Evolutionary conservation across 2,113 vertebrate genomes (phyloP), one percentile per base, ranked within the genome.

Genomic region (Sisor rabdophorus): DNA sequence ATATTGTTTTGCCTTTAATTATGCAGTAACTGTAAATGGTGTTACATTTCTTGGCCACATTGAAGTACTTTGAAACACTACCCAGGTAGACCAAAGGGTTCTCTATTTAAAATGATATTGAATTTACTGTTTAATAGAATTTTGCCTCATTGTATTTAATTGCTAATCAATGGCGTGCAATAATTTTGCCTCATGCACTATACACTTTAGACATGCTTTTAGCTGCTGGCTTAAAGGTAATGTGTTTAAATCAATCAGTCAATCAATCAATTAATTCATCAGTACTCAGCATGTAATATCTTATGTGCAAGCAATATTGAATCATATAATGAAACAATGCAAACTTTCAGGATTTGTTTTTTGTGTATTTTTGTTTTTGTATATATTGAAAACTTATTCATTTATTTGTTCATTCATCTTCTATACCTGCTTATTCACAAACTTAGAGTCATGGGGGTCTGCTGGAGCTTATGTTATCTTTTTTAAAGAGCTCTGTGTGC

Each of bases 121-220:
- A 85, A 86, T 90, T 89, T 91, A 92, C 89, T 91, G 88, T 84
- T 93, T 95, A 95, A 95, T 93, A 89, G 90, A 89, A 93, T 90
- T 93, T 92, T 89, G 94, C 93, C 92, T 95, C 93, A 93, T 94
- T 96, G 94, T 95, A 93, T 95, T 94, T 91, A 93, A 96, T 93
- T 93, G 91, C 91, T 95, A 93, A 96, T 96, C 94, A 97, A 96
- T 96, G 92, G 89, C 90, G 89, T 91, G 90, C 94, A 95, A 94
- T 94, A 90, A 93, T 87, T 89, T 89, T 84, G 85, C 90, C 92
- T 95, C 92, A 95, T 96, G 90, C 91, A 96, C 95, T 95, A 96
- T 95, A 91, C 87, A 97, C 95, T 92, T 93, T 87, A 89, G 92
- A 94, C 81, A 90, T 86, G 90, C 91, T 94, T 94, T 94, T 92